Base-by-base conservation (phyloP, 2,888 invertebrate genomes). In the Lasioglossum vierecki region DNA sequence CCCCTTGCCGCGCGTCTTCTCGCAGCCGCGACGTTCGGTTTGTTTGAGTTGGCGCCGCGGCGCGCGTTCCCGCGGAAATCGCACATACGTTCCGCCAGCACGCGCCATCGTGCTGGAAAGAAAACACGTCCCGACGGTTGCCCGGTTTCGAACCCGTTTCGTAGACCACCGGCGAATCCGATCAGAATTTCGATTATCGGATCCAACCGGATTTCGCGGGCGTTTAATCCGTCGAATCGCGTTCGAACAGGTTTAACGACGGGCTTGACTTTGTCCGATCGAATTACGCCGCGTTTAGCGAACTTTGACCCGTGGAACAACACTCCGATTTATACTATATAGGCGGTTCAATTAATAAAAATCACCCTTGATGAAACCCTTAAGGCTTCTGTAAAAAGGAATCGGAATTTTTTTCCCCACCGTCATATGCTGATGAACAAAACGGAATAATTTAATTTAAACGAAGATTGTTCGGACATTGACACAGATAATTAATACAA, bases 1-100 rank as follows among this genome's bases (percentile, higher is more conserved):
- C 26, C 82, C 79, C 78, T 79, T 80, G 81, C 81, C 80, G 44
- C 81, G 76, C 76, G 80, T 57, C 82, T 76, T 82, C 85, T 85
- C 83, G 78, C 57, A 78, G 80, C 49, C 76, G 74, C 79, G 84
- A 57, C 82, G 79, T 76, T 77, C 66, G 53, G 90, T 92, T 92
- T 92, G 92, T 92, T 92, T 92, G 85, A 87, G 85, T 91, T 92
- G 90, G 90, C 91, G 83, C 83, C 81, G 81, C 75, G 75, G 76
- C 70, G 80, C 87, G 82, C 76, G 53, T 53, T 75, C 66, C 78
- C 76, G 39, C 80, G 82, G 73, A 84, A 87, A 85, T 88, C 60
- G 80, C 82, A 83, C 79, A 87, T 77, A 85, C 82, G 71, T 80
- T 75, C 79, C 11, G 57, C 74, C 71, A 76, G 41, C 76, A 1